Evolutionary conservation across 2,113 vertebrate species (phyloP), one percentile per base, ranked within the genome.

Genomic region (Pseudopodoces humilis): DNA sequence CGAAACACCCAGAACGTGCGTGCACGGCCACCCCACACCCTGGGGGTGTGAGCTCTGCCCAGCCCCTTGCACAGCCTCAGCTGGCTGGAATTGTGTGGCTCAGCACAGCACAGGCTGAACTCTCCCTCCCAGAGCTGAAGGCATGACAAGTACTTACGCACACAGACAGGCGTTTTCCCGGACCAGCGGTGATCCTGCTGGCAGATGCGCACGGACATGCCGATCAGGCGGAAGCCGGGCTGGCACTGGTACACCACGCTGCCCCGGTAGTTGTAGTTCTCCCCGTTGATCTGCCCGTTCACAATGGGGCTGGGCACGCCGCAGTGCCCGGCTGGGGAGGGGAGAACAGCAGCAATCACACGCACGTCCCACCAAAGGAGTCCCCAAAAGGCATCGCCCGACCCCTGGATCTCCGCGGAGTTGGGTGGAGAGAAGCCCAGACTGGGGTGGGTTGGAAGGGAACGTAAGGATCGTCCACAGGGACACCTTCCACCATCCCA

Each of bases 181-280:
- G 99, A 99, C 99, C 99, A 99, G 95, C 96, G 98, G 90, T 99
- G 99, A 62, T 99, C 99, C 97, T 99, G 99, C 96, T 99, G 99
- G 97, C 99, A 99, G 97, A 99, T 99, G 46, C 99, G 98, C 94
- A 99, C 99, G 0, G 99, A 99, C 97, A 99, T 99, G 12, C 99
- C 99, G 18, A 99, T 99, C 9, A 99, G 98, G 50, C 99, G 98
- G 96, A 99, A 99, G 50, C 99, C 99, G 9, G 99, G 98, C 84
- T 97, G 98, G 92, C 99, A 99, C 96, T 99, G 99, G 95, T 99
- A 99, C 25, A 99, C 99, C 91, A 99, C 99, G 3, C 99, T 99
- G 95, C 99, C 99, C 7, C 99, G 97, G 96, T 99, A 99, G 97
- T 98, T 99, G 96, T 98, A 99, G 96, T 99, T 99, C 96, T 99